Evolutionary conservation across 2,888 invertebrate genomes (phyloP), one percentile per base, ranked within the genome.

Genomic region (Latrodectus elegans): DNA sequence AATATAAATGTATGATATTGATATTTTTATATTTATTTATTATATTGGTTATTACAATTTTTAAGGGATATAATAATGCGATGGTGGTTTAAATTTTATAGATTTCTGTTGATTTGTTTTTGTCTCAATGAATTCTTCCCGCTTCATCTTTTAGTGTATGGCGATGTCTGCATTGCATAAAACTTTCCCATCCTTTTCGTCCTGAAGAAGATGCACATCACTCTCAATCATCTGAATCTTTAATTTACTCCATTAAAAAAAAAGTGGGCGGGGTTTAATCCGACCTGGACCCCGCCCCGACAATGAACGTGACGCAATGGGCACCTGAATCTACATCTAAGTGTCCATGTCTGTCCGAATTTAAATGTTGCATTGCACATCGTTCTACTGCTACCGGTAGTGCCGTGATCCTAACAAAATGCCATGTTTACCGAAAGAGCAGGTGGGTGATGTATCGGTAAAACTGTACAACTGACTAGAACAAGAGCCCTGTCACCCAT

Each of bases 301-400:
- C 53, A 8, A 22, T 49, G 55, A 72, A 67, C 79, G 84, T 79
- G 84, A 84, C 79, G 68, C 71, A 84, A 77, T 64, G 17, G 71
- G 49, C 78, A 73, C 84, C 84, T 84, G 84, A 79, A 79, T 79
- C 84, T 67, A 84, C 84, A 84, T 6, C 10, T n/a, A 60, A 77
- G 14, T 52, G 71, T 52, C 71, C 76, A 65, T 71, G 77, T 77
- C 82, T 75, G 77, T 77, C 73, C 76, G 71, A 84, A 84, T 84
- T 77, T 77, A 72, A 72, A 77, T 77, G 71, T 60, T 71, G 72
- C 70, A 75, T 17, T 55, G 38, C 60, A 67, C 72, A 83, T 83
- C 83, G 64, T 70, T 76, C 51, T 70, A 17, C 51, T 26, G 60
- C 15, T 17, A 51, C 53, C 49, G n/a, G 49, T 38, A 52, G 6